Base-by-base conservation (phyloP, 2,888 invertebrate genomes). In the Volucella zonaria region DNA sequence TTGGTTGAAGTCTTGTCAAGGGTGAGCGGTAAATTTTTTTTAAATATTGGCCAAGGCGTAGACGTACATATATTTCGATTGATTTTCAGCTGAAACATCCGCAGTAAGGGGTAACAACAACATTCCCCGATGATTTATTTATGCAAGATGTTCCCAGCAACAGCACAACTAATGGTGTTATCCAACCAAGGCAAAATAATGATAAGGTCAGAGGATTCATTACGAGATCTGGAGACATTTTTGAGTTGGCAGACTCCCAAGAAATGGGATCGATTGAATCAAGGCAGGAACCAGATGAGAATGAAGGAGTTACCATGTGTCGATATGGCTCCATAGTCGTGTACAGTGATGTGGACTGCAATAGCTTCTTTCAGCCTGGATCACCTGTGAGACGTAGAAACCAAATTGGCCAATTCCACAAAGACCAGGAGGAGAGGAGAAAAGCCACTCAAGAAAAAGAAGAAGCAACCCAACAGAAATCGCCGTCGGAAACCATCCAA, bases 331-430 rank as follows among this genome's bases (percentile, higher is more conserved):
- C 82, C 2, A 88, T 90, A 2, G 89, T 91, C 1, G 89, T 90
- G 71, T 90, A 90, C 82, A 90, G 90, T 76, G 90, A 90, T 74
- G 86, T 89, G 15, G 90, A 91, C 45, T 90, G 90, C 67, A 88
- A 89, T 2, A 66, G 89, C 68, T 78, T 90, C n/a, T 88, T 87
- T 54, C 88, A 81, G 10, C 83, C 90, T 1, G 54, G 4, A 3
- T 3, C 8, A 9, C 45, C 73, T 11, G 11, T 15, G 2, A 71
- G 47, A 47, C 8, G 8, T 8, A 18, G n/a, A 3, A 2, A 47
- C n/a, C 42, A 14, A 6, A 45, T 31, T 1, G 87, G 88, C n/a
- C 87, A 87, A 3, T 62, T 88, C 31, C 78, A 87, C 18, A 77
- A 82, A 0, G 56, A 87, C 0, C 49, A 61, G 18, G n/a, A 10